These are phyloP conservation scores for Spinus olivaceus DNA, from an alignment of 2,797 vertebrate species.

Conservation along the genomic window DNA sequence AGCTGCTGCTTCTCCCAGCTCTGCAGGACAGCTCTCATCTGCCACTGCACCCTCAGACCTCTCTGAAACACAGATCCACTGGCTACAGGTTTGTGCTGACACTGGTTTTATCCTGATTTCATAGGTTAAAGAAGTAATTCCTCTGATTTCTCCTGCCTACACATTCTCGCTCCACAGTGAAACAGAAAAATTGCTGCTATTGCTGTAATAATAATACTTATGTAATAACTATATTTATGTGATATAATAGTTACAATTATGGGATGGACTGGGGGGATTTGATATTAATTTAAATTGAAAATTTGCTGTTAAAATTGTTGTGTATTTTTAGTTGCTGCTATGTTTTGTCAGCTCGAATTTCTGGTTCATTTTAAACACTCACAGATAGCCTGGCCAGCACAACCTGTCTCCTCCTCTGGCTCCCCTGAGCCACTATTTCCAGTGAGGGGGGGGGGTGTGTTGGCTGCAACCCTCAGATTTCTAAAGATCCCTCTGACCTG, in stretches of 20 bases:
- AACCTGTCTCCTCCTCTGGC: neutral
- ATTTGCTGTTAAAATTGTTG: neutral
- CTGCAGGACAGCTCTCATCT: neutral
- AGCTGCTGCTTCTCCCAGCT: neutral
- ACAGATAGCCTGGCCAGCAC: neutral
- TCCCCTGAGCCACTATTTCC: neutral
- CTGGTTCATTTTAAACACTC: neutral
- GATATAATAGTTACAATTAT: neutral
- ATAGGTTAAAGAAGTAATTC: neutral
- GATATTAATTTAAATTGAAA: neutral
- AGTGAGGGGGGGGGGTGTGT: neutral
- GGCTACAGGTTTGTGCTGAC: neutral
- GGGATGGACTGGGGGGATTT: neutral
- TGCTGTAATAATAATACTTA: neutral
- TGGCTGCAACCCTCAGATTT: neutral
- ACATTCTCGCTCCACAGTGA: fast-evolving
- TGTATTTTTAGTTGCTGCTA: neutral
- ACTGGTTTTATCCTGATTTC: fast-evolving
- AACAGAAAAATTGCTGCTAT: neutral
- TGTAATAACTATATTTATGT: neutral
- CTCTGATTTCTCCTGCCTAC: neutral
- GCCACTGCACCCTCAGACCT: neutral
- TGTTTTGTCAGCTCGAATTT: neutral
- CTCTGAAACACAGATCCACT: neutral
- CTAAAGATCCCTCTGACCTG: neutral